A percentile compares a stretch with the other conserved stretches of the same genome.
These are phyloP conservation scores for Cactoblastis cactorum DNA, from an alignment of 2,888 invertebrate species.

Conservation along the genomic window DNA sequence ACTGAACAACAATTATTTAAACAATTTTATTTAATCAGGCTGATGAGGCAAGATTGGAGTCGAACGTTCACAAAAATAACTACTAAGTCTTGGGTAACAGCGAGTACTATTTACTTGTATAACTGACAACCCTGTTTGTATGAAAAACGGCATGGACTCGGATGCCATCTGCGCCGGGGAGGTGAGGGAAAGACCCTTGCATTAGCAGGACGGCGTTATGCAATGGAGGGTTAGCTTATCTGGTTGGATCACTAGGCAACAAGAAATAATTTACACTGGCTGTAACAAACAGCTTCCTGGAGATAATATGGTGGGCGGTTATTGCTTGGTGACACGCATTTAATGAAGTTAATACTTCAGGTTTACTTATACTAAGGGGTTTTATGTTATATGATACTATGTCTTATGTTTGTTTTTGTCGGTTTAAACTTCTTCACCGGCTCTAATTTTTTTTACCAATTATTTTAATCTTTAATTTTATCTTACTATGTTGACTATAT, in stretches of 20 bases:
- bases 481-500: too few relatives aligned
- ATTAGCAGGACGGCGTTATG: conserved; percentile 77
- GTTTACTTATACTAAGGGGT: conserved; percentile 17
- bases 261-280: conserved; percentile 54
- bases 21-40: too few relatives aligned
- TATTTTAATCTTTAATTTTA: too few relatives aligned
- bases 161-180: conserved; percentile 72
- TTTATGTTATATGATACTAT: neutral
- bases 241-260: conserved; percentile 58
- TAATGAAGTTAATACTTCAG: conserved; percentile 35
- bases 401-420: neutral
- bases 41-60: too few relatives aligned
- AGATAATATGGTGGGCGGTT: conserved; percentile 39
- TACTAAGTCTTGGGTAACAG: too few relatives aligned
- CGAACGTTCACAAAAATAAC: too few relatives aligned
- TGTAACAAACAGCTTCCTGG: conserved; percentile 50
- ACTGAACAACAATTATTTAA: too few relatives aligned
- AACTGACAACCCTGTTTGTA: conserved; percentile 46
- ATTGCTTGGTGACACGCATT: conserved; percentile 22
- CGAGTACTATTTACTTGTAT: conserved; percentile 2
- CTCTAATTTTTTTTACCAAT: too few relatives aligned
- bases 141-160: conserved; percentile 63
- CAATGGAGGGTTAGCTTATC: conserved; percentile 74
- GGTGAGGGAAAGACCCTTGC: conserved; percentile 66
- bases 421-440: too few relatives aligned